Evolutionary conservation across 2,888 invertebrate species (phyloP).

Genomic region (Euphydryas editha): DNA sequence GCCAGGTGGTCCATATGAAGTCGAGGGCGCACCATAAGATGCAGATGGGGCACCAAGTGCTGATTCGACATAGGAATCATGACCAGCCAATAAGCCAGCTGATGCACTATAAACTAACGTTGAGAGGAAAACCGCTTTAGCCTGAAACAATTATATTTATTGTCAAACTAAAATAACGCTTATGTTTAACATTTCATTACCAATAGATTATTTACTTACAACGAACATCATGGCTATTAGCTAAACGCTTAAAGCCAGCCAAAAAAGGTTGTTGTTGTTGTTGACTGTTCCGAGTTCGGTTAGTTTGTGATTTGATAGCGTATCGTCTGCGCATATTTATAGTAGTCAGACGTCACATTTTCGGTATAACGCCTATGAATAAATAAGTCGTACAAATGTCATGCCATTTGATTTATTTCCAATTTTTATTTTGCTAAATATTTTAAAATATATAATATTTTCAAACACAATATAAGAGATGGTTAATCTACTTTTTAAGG

Average conservation of each 20-base stretch:
- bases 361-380: slow-evolving; percentile 63
- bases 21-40: slow-evolving; percentile 66
- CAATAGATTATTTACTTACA: slow-evolving; percentile 65
- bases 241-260: slow-evolving; percentile 79
- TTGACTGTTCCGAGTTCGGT: slow-evolving; percentile 69
- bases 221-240: slow-evolving; percentile 81
- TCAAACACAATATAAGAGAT: background rate
- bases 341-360: slow-evolving; percentile 59
- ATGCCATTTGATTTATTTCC: slow-evolving; percentile 25
- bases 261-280: slow-evolving; percentile 71
- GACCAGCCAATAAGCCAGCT: slow-evolving; percentile 62
- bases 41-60: slow-evolving; percentile 69
- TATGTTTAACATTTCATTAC: slow-evolving; percentile 8
- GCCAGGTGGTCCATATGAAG: slow-evolving; percentile 59
- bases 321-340: slow-evolving; percentile 73
- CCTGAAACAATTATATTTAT: slow-evolving; percentile 62
- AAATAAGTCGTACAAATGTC: slow-evolving; percentile 54
- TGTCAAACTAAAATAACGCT: slow-evolving; percentile 17
- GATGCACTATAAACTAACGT: slow-evolving; percentile 65
- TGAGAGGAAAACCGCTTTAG: slow-evolving; percentile 66
- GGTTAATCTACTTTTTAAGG: too few species aligned
- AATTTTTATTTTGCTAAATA: background rate
- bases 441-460: background rate
- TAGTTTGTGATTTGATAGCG: slow-evolving; percentile 71
- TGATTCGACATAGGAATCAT: slow-evolving; percentile 67